Percentiles rank a stretch among this genome's conserved stretches.
Evolutionary conservation across 2,113 vertebrate genomes (phyloP).

Genomic region (Dipodomys spectabilis): DNA sequence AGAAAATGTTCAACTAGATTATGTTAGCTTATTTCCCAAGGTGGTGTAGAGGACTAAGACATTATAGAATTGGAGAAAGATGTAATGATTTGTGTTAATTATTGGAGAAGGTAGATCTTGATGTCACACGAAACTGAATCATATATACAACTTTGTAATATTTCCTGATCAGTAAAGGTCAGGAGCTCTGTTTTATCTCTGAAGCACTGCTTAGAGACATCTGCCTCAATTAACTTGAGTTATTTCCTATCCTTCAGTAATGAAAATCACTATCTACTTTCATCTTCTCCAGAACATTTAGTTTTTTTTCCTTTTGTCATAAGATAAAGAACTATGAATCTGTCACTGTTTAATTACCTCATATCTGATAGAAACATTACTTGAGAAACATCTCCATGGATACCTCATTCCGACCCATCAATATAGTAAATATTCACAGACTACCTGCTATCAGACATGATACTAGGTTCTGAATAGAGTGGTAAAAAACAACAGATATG

Average conservation of each 20-base stretch:
- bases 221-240: constrained; percentile 9
- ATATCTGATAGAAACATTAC: constrained; percentile 47
- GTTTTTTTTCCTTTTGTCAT: constrained; percentile 38
- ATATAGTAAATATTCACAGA: constrained; percentile 48
- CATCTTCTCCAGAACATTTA: constrained; percentile 13
- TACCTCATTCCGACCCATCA: constrained; percentile 27
- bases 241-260: constrained; percentile 28
- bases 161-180: constrained; percentile 24
- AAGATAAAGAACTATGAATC: constrained; percentile 39
- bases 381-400: constrained; percentile 40
- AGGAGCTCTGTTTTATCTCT: constrained; percentile 56
- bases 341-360: constrained; percentile 12
- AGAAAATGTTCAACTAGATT: neutral
- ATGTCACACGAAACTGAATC: neutral
- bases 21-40: neutral
- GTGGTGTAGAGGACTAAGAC: neutral
- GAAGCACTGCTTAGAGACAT: neutral
- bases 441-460: constrained; percentile 6
- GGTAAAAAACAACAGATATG: neutral
- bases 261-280: constrained; percentile 20
- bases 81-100: constrained; percentile 5
- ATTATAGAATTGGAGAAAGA: neutral
- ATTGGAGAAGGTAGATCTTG: constrained; percentile 11
- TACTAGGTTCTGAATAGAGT: neutral
- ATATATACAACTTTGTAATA: neutral